Base-by-base conservation (phyloP, 2,113 vertebrate genomes). In the Cephalopholis sonnerati region DNA sequence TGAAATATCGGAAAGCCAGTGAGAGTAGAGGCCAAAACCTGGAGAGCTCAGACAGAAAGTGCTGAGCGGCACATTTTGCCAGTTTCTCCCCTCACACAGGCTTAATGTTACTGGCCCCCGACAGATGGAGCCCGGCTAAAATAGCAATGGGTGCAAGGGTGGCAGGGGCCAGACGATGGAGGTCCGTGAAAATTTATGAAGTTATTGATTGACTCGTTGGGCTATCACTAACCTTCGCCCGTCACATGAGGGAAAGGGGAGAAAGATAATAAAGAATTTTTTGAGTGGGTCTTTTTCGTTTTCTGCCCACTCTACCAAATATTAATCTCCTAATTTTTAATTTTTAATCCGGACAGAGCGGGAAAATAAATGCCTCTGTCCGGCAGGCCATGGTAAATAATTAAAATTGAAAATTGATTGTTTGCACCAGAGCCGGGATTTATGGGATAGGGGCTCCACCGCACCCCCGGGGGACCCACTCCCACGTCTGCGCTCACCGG, bases 321-420 rank as follows among this genome's bases (percentile, higher is more conserved):
- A 96, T 95, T 94, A 96, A 96, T 96, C 94, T 95, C 86, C 91
- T 93, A 96, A 96, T 95, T 95, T 96, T 96, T 91, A 90, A 95
- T 96, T 97, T 96, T 96, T 96, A 96, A 96, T 95, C 95, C 82
- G 74, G 95, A 95, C 95, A 93, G 94, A 94, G 93, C 79, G 93
- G 87, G 93, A 95, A 95, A 96, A 96, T 95, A 95, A 96, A 96
- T 96, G 95, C 94, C 89, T 94, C 91, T 91, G 93, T 96, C 95
- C 93, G 85, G 93, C 91, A 93, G 95, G 95, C 94, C 94, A 88
- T 95, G 96, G 93, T 96, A 96, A 97, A 97, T 96, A 98, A 97
- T 98, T 97, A 97, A 97, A 97, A 96, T 95, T 96, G 95, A 96
- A 96, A 96, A 97, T 97, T 96, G 96, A 96, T 97, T 97, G 95